Evolutionary conservation across 2,888 invertebrate genomes (phyloP).

Genomic region (Sinohyriopsis cumingii): DNA sequence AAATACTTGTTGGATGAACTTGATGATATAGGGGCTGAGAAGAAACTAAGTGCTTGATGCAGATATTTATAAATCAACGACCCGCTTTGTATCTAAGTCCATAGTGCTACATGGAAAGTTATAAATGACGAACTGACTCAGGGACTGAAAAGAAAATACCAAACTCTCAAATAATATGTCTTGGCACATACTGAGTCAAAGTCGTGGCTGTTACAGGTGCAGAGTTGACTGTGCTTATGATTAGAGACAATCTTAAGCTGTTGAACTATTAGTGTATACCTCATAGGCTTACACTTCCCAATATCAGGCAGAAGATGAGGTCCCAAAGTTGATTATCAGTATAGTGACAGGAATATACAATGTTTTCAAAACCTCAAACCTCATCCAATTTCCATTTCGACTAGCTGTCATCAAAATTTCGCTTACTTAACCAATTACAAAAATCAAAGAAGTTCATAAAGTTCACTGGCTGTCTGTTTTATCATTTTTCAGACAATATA

Average conservation of each 20-base stretch:
- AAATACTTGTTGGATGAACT: too few relatives aligned
- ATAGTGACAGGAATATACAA: not conserved
- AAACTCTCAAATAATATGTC: constrained; percentile 4
- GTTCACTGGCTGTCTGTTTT: constrained; percentile 17
- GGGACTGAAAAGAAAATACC: too few relatives aligned
- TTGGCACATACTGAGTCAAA: constrained; percentile 13
- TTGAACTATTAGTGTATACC: not conserved
- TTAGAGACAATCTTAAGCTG: constrained; percentile 13
- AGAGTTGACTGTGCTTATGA: constrained; percentile 11
- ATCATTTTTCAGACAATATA: constrained; percentile 17
- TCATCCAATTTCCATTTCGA: not conserved
- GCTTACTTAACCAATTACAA: not conserved
- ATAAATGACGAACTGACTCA: too few relatives aligned
- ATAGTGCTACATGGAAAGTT: constrained; percentile 14
- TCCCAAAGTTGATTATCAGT: constrained; percentile 1
- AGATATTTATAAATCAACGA: constrained; percentile 5
- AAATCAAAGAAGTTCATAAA: constrained; percentile 23
- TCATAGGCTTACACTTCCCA: too few relatives aligned
- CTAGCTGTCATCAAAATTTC: not conserved
- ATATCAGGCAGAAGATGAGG: constrained; percentile 1
- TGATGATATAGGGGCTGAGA: too few relatives aligned
- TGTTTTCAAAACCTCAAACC: constrained; percentile 13
- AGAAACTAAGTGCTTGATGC: constrained; percentile 10
- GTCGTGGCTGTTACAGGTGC: constrained; percentile 11
- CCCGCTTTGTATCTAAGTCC: constrained; percentile 7